These are phyloP conservation scores for Acromyrmex heyeri DNA, from an alignment of 1,140 invertebrate species.

Conservation along the genomic window DNA sequence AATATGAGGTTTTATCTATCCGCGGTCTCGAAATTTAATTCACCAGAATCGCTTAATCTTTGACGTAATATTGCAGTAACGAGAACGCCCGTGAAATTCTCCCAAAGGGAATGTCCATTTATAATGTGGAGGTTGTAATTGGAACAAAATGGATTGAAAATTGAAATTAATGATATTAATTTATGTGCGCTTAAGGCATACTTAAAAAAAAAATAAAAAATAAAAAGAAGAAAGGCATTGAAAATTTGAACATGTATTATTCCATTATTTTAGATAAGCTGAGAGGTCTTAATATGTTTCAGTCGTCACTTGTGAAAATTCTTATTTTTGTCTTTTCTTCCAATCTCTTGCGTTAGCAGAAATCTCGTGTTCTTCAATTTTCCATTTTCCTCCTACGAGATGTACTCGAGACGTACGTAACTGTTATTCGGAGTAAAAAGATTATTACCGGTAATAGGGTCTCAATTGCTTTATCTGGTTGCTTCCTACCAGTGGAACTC, in stretches of 20 bases:
- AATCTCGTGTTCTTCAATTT: conserved; percentile 42
- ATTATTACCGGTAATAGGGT: conserved; percentile 71
- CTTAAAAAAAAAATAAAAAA: too few species aligned
- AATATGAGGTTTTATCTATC: conserved; percentile 14
- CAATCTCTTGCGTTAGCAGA: conserved; percentile 27
- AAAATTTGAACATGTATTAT: not conserved
- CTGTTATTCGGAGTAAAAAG: conserved; percentile 69
- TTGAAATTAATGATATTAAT: conserved; percentile 10
- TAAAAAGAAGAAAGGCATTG: too few species aligned
- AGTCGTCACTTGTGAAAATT: not conserved
- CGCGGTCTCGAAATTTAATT: not conserved
- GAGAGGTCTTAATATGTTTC: not conserved
- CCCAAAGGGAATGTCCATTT: conserved; percentile 26
- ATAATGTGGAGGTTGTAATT: conserved; percentile 3
- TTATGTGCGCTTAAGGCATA: not conserved
- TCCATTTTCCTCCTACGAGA: conserved; percentile 40
- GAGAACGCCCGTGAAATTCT: not conserved
- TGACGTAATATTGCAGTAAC: not conserved
- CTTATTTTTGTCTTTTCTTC: conserved; percentile 14
- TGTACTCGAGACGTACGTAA: conserved; percentile 51
- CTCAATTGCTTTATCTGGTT: conserved; percentile 56
- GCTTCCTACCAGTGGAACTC: conserved; percentile 47
- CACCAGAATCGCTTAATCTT: conserved; percentile 16
- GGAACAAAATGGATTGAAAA: conserved; percentile 10
- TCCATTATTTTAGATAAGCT: not conserved